These are phyloP conservation scores for Digitonthophagus gazella DNA, from an alignment of 2,888 invertebrate species.

Conservation along the genomic window DNA sequence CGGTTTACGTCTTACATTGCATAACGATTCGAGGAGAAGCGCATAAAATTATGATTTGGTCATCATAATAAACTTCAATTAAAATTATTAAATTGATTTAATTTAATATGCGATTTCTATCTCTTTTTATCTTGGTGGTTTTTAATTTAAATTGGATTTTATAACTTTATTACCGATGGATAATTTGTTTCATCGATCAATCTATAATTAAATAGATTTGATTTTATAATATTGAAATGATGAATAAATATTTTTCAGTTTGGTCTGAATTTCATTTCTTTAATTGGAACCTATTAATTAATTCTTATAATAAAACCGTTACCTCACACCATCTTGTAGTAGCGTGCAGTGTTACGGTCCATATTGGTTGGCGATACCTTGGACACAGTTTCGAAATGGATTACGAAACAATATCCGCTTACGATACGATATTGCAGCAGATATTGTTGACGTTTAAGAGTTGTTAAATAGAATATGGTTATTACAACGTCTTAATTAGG, in stretches of 20 bases:
- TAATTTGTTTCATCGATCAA: too few relatives aligned
- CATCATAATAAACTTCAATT: too few relatives aligned
- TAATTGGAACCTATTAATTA: neutral
- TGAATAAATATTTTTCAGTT: too few relatives aligned
- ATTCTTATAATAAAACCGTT: neutral
- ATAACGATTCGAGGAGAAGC: neutral
- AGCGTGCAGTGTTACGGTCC: neutral
- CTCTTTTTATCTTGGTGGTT: too few relatives aligned
- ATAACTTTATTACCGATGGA: too few relatives aligned
- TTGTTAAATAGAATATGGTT: neutral
- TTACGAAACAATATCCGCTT: neutral
- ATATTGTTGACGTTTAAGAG: neutral
- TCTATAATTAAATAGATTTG: too few relatives aligned
- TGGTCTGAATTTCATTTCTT: neutral
- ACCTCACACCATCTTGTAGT: neutral
- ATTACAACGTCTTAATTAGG: neutral
- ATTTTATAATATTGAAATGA: too few relatives aligned
- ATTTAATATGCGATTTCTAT: too few relatives aligned
- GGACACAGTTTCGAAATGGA: neutral
- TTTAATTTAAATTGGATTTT: too few relatives aligned
- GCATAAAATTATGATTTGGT: neutral
- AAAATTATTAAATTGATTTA: too few relatives aligned
- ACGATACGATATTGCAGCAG: neutral
- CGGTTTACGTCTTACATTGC: neutral
- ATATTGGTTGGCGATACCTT: neutral